Evolutionary conservation across 2,113 vertebrate species (phyloP).

Genomic region (Ammodytes marinus): DNA sequence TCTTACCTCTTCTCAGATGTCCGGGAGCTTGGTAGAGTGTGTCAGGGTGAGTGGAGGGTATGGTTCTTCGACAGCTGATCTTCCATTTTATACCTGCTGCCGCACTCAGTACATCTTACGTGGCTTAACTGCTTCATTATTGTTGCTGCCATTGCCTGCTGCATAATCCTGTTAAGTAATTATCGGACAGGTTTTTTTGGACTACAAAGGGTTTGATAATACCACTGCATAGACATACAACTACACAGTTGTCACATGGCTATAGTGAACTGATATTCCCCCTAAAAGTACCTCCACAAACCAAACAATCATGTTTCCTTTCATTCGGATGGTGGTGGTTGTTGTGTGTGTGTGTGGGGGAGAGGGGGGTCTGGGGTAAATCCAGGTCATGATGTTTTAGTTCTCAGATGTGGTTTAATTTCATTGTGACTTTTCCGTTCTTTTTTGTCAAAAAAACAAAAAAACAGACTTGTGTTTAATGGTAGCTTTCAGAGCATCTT

Average conservation of each 20-base stretch:
- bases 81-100: constrained; percentile 74
- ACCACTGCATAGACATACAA: constrained; percentile 49
- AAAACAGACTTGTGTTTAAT: constrained; percentile 22
- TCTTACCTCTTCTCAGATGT: constrained; percentile 68
- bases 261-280: constrained; percentile 49
- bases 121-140: constrained; percentile 59
- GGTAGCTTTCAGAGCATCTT: constrained; percentile 13
- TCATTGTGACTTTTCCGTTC: neutral
- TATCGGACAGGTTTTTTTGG: constrained; percentile 67
- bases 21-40: neutral
- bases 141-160: constrained; percentile 46
- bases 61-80: neutral
- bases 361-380: neutral
- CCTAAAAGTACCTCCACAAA: neutral
- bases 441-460: neutral
- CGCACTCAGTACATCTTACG: constrained; percentile 28
- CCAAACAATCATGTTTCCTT: neutral
- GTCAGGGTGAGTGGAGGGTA: constrained; percentile 40
- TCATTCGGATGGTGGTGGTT: neutral
- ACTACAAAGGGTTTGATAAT: constrained; percentile 77
- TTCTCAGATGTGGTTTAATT: neutral
- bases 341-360: too few relatives aligned
- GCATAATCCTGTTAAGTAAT: constrained; percentile 82
- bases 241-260: constrained; percentile 11
- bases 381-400: neutral